These are phyloP conservation scores for Dynastes maya DNA, from an alignment of 2,888 invertebrate species.

Conservation along the genomic window DNA sequence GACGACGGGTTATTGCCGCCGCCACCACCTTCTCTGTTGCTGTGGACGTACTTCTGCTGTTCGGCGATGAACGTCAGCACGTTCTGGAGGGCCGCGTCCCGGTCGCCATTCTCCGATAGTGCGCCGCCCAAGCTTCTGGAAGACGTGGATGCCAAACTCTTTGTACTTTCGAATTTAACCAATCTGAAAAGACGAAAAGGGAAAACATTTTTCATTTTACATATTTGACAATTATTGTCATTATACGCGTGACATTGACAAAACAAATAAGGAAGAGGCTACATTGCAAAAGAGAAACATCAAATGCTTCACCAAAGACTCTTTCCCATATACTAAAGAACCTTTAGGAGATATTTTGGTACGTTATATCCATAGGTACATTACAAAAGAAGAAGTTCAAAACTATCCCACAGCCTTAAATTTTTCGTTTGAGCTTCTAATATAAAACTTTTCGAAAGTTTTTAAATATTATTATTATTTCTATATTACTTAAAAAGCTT, in stretches of 20 bases:
- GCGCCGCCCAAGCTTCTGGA: constrained; percentile 77
- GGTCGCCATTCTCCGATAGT: constrained; percentile 75
- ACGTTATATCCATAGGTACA: no score
- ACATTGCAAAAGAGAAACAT: no score
- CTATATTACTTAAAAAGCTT: no score
- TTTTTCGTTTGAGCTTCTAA: no score
- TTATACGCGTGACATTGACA: constrained; percentile 28
- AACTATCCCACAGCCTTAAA: no score
- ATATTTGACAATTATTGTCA: constrained; percentile 30
- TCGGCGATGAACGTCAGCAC: constrained; percentile 84
- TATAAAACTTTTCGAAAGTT: no score
- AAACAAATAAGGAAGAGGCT: neutral
- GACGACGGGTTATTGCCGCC: constrained; percentile 61
- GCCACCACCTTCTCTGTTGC: constrained; percentile 72
- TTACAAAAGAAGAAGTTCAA: no score
- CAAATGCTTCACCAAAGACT: no score
- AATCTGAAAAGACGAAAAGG: constrained; percentile 70
- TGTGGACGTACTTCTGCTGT: constrained; percentile 81
- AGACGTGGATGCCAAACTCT: constrained; percentile 84
- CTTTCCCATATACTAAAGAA: no score
- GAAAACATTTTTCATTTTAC: constrained; percentile 45
- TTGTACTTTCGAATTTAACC: constrained; percentile 86
- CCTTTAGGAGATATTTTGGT: no score
- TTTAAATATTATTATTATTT: no score
- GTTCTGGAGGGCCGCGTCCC: constrained; percentile 81